Evolutionary conservation across 2,113 vertebrate genomes (phyloP).

Genomic region (Cichladusa arquata): DNA sequence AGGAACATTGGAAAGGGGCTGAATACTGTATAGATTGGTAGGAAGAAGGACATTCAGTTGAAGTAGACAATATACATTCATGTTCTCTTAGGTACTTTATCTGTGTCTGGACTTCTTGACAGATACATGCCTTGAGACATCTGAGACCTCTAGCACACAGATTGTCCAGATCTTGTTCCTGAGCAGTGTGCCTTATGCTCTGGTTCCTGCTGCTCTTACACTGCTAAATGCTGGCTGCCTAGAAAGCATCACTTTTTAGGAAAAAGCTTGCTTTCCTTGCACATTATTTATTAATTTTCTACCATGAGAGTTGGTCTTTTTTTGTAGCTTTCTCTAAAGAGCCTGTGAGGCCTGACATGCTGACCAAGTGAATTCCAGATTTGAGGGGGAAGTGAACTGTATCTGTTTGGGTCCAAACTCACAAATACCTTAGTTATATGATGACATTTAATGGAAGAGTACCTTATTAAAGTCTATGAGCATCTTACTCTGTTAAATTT

Average conservation of each 20-base stretch:
- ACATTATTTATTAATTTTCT: not conserved
- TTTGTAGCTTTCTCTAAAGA: not conserved
- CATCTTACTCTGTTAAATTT: not conserved
- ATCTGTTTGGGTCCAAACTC: not conserved
- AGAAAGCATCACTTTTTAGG: not conserved
- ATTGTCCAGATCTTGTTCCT: not conserved
- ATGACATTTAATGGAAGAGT: not conserved
- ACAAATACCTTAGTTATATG: not conserved
- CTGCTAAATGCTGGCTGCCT: not conserved
- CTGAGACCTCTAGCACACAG: not conserved
- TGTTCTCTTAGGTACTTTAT: not conserved
- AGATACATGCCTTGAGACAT: not conserved
- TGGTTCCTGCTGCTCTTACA: not conserved
- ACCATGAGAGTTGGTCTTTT: accelerated
- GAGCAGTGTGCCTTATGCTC: not conserved
- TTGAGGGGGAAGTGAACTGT: not conserved
- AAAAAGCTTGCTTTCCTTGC: not conserved
- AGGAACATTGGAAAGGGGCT: not conserved
- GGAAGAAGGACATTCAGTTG: not conserved
- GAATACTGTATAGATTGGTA: not conserved
- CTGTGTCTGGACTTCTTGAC: not conserved
- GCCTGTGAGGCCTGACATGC: not conserved
- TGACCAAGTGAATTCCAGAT: not conserved
- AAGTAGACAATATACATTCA: not conserved
- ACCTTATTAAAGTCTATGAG: not conserved